Evolutionary conservation across 2,888 invertebrate genomes (phyloP), one percentile per base, ranked within the genome.

Genomic region (Spodoptera littoralis): DNA sequence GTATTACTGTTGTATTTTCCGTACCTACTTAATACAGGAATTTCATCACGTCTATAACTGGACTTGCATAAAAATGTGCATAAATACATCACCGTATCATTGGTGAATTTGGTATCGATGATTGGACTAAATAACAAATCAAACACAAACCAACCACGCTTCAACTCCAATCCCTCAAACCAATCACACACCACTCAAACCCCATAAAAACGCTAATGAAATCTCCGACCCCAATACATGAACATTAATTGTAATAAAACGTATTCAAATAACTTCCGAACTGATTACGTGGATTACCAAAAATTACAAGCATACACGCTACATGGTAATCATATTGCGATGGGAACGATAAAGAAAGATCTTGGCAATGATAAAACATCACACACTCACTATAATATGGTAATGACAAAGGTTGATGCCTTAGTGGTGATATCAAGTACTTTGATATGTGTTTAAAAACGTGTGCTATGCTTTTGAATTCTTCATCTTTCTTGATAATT

Each of bases 241-340:
- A 57, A 62, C 73, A 75, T 70, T 79, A 74, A 64, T 70, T 68
- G 65, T 77, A 79, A 71, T 80, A 71, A 77, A 79, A 77, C 60
- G 69, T 73, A 76, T 67, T 24, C 62, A 27, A 73, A 76, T 65
- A 62, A 79, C 71, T 77, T 79, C 77, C 76, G 70, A 80, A 67
- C 51, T 65, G 72, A 65, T 77, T 79, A 76, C 73, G 60, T 64
- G 63, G 68, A 70, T 73, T 70, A 73, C 71, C 57, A 65, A 63
- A 77, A 75, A 79, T 70, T 77, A 70, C 79, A 72, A 60, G 63
- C 76, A 79, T 54, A 78, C 79, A 79, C 79, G 79, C 79, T 47
- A 79, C 71, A 65, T 12, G n/a, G 76, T 76, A 80, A 80, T 79
- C 80, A 77, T 62, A 71, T 6, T 57, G 48, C 78, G 50, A 77